Evolutionary conservation across 1,140 invertebrate genomes (phyloP), one percentile per base, ranked within the genome.

Genomic region (Liolophura sinensis): DNA sequence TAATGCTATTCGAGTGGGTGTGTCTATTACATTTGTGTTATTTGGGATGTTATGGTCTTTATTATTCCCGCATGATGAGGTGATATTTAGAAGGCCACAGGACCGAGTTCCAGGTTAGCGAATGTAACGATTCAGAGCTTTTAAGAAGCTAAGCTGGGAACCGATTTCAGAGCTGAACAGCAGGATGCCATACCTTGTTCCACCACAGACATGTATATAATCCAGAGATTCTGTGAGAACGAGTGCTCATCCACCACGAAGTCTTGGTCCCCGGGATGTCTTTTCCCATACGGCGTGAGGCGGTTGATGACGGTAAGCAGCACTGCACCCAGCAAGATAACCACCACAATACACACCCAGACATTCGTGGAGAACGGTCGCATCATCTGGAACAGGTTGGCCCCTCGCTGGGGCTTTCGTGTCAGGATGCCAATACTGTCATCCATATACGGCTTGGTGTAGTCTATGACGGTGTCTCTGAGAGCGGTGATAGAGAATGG

Each of bases 381-480:
- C 54, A 75, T 73, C 31, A 78, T 69, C 48, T 69, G 68, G 65
- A 75, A 78, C 56, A 72, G 64, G 14, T 68, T 73, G 1, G 70
- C 58, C 25, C 75, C 68, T 0, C 47, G 27, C 14, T 70, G 48
- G 7, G 69, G 65, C 50, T 64, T 69, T n/a, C 62, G 67, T 9
- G 69, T 73, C 1, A 78, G 64, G 24, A 78, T 75, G 6, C 77
- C 73, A 7, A 64, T 59, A 6, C 75, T 73, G 18, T 78, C 77
- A 54, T 75, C 74, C 51, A 69, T 67, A 55, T 63, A 77, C 0
- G 77, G 73, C 54, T 64, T 71, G 7, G 74, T 72, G 61, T 76
- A 80, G 55, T 78, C 78, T 18, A 80, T 68, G 1, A 78, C 77
- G 0, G 58, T 24, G 50, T 75, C 74, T 46, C 78, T 61, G 11